A percentile compares a stretch with the other conserved stretches of the same genome.
Conservation (phyloP, 2,888 invertebrate species). For the Drosophila kuntzei region DNA sequence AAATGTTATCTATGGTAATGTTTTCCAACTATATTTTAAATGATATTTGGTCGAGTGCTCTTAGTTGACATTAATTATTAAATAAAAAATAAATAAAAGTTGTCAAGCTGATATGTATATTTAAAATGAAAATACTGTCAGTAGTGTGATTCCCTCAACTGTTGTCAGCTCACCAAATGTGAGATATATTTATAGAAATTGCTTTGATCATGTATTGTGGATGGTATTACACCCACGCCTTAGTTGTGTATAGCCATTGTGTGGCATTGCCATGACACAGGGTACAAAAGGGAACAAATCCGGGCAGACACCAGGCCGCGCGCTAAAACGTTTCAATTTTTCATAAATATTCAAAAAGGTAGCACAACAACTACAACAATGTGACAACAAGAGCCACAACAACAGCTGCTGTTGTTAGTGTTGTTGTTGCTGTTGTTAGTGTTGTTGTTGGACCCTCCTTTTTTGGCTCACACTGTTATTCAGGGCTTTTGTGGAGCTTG, state of each 20-base stretch:
- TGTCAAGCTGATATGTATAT: too few species aligned
- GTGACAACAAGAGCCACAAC: slow-evolving; percentile 52
- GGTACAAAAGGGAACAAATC: slow-evolving; percentile 49
- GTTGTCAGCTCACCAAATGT: background rate
- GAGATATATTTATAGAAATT: background rate
- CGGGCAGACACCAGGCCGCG: slow-evolving; percentile 44
- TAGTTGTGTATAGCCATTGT: slow-evolving; percentile 15
- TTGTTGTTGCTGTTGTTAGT: slow-evolving; percentile 34
- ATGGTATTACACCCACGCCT: background rate
- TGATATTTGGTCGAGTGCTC: too few species aligned
- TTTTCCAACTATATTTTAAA: too few species aligned
- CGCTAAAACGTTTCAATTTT: slow-evolving; percentile 80
- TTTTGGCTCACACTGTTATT: slow-evolving; percentile 20
- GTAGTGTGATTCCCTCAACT: too few species aligned
- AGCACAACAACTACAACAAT: slow-evolving; percentile 40
- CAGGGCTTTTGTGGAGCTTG: slow-evolving; percentile 30
- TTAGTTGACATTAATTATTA: too few species aligned
- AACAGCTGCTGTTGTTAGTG: slow-evolving; percentile 55
- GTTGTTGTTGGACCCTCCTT: slow-evolving; percentile 2
- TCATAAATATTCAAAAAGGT: slow-evolving; percentile 80
- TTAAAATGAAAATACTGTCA: too few species aligned
- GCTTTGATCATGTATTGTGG: background rate
- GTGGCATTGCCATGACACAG: background rate
- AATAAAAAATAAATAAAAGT: too few species aligned
- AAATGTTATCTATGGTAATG: too few species aligned